Base-by-base conservation (phyloP, 2,113 vertebrate species). In the Fukomys damarensis region DNA sequence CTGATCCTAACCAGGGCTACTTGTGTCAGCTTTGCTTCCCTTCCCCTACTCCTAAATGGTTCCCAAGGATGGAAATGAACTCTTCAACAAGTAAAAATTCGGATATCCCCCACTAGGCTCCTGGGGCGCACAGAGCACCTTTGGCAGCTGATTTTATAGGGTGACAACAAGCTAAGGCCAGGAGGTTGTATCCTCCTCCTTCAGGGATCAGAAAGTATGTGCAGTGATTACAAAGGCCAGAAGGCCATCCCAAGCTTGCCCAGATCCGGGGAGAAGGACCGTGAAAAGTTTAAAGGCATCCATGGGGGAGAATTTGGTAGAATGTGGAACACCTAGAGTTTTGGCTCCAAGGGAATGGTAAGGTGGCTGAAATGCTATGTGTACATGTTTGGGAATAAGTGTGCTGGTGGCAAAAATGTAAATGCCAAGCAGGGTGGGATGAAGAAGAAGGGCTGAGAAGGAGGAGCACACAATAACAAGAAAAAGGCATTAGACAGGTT, bases 401-500 rank as follows among this genome's bases (percentile, higher is more conserved):
- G 96, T 96, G 94, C 95, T 97, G 97, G 97, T 96, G 96, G 97
- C 97, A 97, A 97, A 97, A 97, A 95, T 95, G 93, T 90, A 94
- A 97, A 97, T 95, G 96, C 95, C 93, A 96, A 96, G 96, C 97
- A 89, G 91, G 93, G 63, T 41, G 41, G 87, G 91, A 89, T 94
- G 63, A 97, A 97, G 96, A 96, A 92, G 46, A 93, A 94, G 92
- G 90, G 96, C 91, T 97, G 93, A 96, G 90, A 89, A 89, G 89
- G 91, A 86, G 0, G 0, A 10, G 91, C 41, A 80, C 14, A 95
- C 35, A 46, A 74, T 86, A 76, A 80, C 95, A 74, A 79, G 43
- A 66, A 84, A 77, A 30, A 46, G 87, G 81, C 32, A 91, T 99
- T 98, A 99, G 97, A 99, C 99, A 97, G 99, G 99, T 0, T 99